These are phyloP conservation scores for Chitala chitala DNA, from an alignment of 2,113 vertebrate species.

Conservation along the genomic window DNA sequence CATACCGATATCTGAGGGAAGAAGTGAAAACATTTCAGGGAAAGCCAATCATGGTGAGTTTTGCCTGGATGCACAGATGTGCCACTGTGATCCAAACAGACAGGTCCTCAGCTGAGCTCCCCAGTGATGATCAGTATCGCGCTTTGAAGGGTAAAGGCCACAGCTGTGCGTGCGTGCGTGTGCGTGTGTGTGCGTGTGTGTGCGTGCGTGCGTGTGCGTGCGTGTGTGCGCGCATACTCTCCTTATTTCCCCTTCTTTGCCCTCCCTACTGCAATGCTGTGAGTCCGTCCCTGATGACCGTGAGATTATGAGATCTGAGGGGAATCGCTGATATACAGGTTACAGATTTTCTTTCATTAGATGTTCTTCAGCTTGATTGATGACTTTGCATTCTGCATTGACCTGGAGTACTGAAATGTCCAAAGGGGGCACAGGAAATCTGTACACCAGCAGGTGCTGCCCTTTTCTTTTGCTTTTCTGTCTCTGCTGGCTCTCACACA, in stretches of 20 bases:
- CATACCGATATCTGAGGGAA: constrained; percentile 93
- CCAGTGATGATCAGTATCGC: constrained; percentile 13
- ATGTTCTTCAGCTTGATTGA: not conserved
- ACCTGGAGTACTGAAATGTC: not conserved
- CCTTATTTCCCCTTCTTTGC: not conserved
- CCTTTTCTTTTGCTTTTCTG: not conserved
- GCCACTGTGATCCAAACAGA: too few species aligned
- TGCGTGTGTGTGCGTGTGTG: not conserved
- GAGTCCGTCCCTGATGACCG: constrained; percentile 64
- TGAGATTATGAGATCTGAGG: constrained; percentile 72
- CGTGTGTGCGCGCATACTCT: not conserved
- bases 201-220: too few species aligned
- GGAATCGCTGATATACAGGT: constrained; percentile 29
- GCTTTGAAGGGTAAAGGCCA: constrained; percentile 4
- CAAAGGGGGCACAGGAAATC: not conserved
- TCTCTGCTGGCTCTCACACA: not conserved
- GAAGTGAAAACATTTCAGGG: constrained; percentile 99
- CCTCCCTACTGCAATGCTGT: constrained; percentile 38
- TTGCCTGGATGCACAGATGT: too few species aligned
- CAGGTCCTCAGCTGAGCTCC: not conserved
- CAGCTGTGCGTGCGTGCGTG: not conserved
- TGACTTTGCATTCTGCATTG: not conserved
- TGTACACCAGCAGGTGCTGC: not conserved
- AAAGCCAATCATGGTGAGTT: constrained; percentile 96
- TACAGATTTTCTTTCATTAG: too few species aligned